Percentiles rank a stretch among this genome's conserved stretches.
Conservation (phyloP, 1,140 invertebrate genomes). For the Papilio machaon region DNA sequence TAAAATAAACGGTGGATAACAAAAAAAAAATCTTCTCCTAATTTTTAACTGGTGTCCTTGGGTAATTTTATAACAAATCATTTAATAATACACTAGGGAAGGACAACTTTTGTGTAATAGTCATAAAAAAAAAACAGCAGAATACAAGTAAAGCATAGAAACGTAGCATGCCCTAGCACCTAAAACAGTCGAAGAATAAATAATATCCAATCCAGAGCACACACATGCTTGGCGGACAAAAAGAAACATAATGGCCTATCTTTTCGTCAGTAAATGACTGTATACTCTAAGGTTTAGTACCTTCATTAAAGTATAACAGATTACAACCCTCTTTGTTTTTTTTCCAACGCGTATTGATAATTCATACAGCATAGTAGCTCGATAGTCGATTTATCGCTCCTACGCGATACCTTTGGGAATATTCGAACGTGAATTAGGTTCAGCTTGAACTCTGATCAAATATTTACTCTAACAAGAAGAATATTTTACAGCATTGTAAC, state of each 20-base stretch:
- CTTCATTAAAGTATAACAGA: too few relatives aligned
- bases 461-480: not conserved
- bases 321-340: not conserved
- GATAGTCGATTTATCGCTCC: conserved; percentile 18
- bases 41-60: not conserved
- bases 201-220: not conserved
- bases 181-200: not conserved
- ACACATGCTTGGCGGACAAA: not conserved
- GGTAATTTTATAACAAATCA: not conserved
- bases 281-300: too few relatives aligned
- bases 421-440: not conserved
- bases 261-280: not conserved
- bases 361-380: conserved; percentile 4
- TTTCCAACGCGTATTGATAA: conserved; percentile 11
- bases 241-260: not conserved
- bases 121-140: not conserved
- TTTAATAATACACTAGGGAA: not conserved
- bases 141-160: not conserved
- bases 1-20: not conserved
- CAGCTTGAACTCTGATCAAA: conserved; percentile 9
- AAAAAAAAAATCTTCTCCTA: not conserved
- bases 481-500: not conserved
- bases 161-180: not conserved
- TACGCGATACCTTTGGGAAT: conserved; percentile 13
- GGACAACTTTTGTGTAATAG: not conserved